Percentiles rank a stretch among this genome's conserved stretches.
Evolutionary conservation across 2,888 invertebrate genomes (phyloP).

Genomic region (Drosophila picticornis): DNA sequence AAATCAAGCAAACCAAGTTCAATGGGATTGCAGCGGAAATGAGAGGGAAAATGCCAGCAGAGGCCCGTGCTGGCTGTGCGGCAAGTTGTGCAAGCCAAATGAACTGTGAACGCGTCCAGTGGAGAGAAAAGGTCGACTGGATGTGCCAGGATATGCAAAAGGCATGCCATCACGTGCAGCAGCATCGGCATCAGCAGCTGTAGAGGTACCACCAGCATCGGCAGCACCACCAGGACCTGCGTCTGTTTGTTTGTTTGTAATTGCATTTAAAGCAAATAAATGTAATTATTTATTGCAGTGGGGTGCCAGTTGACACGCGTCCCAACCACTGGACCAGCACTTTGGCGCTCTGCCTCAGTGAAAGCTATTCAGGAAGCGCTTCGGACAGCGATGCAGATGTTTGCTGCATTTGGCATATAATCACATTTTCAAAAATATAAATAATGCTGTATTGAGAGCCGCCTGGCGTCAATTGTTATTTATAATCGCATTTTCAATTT

Average conservation of each 20-base stretch:
- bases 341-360: constrained; percentile 38
- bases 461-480: constrained; percentile 50
- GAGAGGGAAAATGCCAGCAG: constrained; percentile 71
- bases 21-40: constrained; percentile 79
- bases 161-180: constrained; percentile 27
- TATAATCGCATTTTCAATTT: constrained; percentile 73
- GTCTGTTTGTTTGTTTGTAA: constrained; percentile 68
- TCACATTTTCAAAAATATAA: constrained; percentile 50
- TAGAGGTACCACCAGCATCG: neutral
- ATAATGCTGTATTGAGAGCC: constrained; percentile 8
- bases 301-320: constrained; percentile 57
- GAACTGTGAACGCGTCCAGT: constrained; percentile 64
- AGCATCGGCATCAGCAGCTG: constrained; percentile 1
- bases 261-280: constrained; percentile 77
- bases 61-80: constrained; percentile 1
- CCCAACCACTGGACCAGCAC: constrained; percentile 33
- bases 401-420: constrained; percentile 54
- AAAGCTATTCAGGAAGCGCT: constrained; percentile 36
- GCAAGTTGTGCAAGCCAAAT: constrained; percentile 54
- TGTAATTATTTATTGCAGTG: constrained; percentile 79
- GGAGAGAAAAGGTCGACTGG: constrained; percentile 46
- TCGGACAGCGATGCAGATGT: constrained; percentile 2
- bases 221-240: neutral
- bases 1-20: constrained; percentile 79
- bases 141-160: constrained; percentile 60